Evolutionary conservation across 2,888 invertebrate genomes (phyloP).

Genomic region (Arge pagana): DNA sequence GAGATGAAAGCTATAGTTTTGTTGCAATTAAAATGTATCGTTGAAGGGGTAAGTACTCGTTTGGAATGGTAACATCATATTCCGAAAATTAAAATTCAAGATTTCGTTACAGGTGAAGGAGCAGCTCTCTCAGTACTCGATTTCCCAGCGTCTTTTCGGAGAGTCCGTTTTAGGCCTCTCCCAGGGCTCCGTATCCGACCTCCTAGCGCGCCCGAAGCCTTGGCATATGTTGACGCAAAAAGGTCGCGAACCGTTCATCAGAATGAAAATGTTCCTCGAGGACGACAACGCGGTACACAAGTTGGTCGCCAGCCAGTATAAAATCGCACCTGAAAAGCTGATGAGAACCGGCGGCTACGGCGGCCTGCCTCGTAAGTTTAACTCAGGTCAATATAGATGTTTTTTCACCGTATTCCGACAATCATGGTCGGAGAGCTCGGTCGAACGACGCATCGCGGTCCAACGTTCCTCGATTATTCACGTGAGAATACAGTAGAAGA

Average conservation of each 20-base stretch:
- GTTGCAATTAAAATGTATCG: too few species aligned
- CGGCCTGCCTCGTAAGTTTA: constrained; percentile 77
- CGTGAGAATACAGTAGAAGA: too few species aligned
- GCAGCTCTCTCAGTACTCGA: constrained; percentile 92
- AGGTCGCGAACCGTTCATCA: constrained; percentile 93
- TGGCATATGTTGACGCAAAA: constrained; percentile 99
- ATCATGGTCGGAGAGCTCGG: constrained; percentile 42
- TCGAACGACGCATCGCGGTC: too few species aligned
- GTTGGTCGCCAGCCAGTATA: constrained; percentile 94
- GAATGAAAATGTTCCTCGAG: constrained; percentile 98
- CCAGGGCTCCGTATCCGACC: constrained; percentile 96
- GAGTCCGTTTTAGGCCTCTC: constrained; percentile 96
- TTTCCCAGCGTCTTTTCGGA: constrained; percentile 97
- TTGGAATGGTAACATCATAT: too few species aligned
- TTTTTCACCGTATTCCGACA: constrained; percentile 49
- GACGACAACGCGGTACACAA: constrained; percentile 95
- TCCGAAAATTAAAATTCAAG: constrained; percentile 17
- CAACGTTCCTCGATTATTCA: too few species aligned
- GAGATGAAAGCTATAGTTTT: too few species aligned
- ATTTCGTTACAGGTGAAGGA: constrained; percentile 74
- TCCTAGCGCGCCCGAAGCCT: constrained; percentile 95
- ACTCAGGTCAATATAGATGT: constrained; percentile 58
- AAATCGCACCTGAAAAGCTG: constrained; percentile 95
- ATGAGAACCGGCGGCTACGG: constrained; percentile 96
- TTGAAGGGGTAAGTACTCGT: too few species aligned